Evolutionary conservation across 2,888 invertebrate genomes (phyloP).

Genomic region (Mactromeris polynyma): DNA sequence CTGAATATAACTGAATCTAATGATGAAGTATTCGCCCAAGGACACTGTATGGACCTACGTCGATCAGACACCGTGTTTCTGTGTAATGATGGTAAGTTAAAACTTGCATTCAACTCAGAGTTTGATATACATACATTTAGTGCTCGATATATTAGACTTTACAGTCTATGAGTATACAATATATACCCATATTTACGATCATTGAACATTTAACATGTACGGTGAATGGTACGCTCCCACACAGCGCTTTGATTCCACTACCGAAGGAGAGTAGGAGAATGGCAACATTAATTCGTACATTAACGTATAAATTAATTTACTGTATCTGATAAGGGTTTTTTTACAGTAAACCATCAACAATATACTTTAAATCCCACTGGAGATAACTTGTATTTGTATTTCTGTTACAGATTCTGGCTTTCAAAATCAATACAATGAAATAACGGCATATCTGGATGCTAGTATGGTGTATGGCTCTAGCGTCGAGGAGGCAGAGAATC

Average conservation of each 20-base stretch:
- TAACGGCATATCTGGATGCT: conserved; percentile 94
- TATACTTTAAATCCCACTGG: not conserved
- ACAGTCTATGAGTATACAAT: too few species aligned
- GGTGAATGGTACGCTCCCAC: too few species aligned
- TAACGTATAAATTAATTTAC: too few species aligned
- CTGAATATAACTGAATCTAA: conserved; percentile 74
- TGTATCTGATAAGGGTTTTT: too few species aligned
- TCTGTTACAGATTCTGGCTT: conserved; percentile 86
- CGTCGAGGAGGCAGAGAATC: conserved; percentile 58
- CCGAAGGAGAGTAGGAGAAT: too few species aligned
- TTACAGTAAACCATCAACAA: not conserved
- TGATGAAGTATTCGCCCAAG: not conserved
- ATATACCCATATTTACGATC: too few species aligned
- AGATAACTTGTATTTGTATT: not conserved
- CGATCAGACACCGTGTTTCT: not conserved
- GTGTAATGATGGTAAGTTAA: not conserved
- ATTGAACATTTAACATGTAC: too few species aligned
- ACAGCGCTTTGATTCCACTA: too few species aligned
- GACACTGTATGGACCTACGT: not conserved
- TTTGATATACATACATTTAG: too few species aligned
- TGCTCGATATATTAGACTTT: too few species aligned
- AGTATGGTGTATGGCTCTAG: conserved; percentile 88
- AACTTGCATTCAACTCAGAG: too few species aligned
- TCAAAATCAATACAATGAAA: conserved; percentile 93
- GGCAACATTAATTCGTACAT: too few species aligned